Evolutionary conservation across 2,888 invertebrate species (phyloP).

Genomic region (Hydroisotoma schaefferi): DNA sequence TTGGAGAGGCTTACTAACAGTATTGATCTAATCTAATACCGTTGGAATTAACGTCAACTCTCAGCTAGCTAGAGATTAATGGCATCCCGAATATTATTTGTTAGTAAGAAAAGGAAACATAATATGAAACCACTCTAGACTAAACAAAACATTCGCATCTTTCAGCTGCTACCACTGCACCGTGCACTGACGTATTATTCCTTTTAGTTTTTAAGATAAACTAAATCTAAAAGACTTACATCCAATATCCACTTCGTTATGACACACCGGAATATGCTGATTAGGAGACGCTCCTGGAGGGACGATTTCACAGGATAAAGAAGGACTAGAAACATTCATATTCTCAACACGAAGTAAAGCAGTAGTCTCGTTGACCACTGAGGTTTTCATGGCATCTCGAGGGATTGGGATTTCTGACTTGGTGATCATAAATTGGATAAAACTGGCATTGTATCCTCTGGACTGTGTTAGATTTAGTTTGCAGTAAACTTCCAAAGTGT

Average conservation of each 20-base stretch:
- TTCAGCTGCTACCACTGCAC: no score
- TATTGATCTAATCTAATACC: no score
- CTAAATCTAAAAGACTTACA: conserved; percentile 54
- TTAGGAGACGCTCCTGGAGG: conserved; percentile 36
- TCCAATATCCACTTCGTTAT: conserved; percentile 59
- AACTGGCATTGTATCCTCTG: conserved; percentile 57
- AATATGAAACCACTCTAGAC: no score
- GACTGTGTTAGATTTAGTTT: conserved; percentile 57
- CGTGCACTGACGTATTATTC: no score
- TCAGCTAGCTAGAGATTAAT: no score
- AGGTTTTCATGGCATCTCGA: conserved; percentile 49
- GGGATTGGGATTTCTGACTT: conserved; percentile 29
- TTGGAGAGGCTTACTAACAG: no score
- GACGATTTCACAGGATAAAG: conserved; percentile 59
- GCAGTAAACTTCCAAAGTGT: conserved; percentile 64
- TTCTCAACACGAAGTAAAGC: conserved; percentile 59
- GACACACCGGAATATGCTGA: conserved; percentile 53
- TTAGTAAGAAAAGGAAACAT: no score
- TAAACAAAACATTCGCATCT: no score
- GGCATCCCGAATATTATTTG: no score
- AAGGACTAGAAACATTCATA: conserved; percentile 57
- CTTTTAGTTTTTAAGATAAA: neutral
- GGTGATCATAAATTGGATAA: conserved; percentile 53
- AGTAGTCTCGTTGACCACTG: conserved; percentile 62
- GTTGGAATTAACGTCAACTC: no score